These are phyloP conservation scores for Caenorhabditis imperialis DNA, from an alignment of 2,888 invertebrate genomes.

Conservation along the genomic window DNA sequence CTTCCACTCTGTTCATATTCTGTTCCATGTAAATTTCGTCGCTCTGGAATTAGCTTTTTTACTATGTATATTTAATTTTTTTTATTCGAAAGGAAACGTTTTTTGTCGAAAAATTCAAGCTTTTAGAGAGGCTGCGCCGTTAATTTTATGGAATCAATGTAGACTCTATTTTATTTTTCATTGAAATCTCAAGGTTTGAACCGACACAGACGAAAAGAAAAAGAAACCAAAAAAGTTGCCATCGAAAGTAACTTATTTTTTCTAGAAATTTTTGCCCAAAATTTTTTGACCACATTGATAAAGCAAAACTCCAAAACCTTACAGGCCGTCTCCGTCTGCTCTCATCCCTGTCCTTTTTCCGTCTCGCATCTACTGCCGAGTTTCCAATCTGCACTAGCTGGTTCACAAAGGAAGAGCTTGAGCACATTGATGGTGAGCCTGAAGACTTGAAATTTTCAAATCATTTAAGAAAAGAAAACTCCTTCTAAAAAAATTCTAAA, in stretches of 20 bases:
- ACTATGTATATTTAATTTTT: too few species aligned
- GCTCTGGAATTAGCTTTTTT: slow-evolving; percentile 9
- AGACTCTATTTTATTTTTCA: too few species aligned
- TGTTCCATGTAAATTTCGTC: slow-evolving; percentile 56
- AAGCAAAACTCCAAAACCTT: slow-evolving; percentile 5
- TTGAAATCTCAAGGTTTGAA: too few species aligned
- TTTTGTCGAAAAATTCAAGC: too few species aligned
- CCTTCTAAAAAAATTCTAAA: neutral
- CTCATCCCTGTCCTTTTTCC: slow-evolving; percentile 39
- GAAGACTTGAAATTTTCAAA: too few species aligned
- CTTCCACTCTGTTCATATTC: slow-evolving; percentile 72
- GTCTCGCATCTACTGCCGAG: slow-evolving; percentile 54
- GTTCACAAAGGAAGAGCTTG: slow-evolving; percentile 57
- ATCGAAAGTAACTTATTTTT: too few species aligned
- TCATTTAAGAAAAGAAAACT: too few species aligned
- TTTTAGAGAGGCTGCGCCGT: too few species aligned
- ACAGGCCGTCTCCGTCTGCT: slow-evolving; percentile 36
- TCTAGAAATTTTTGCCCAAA: neutral
- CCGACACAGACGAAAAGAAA: too few species aligned
- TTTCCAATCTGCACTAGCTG: slow-evolving; percentile 62
- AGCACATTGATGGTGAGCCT: slow-evolving; percentile 55
- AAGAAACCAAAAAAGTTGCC: too few species aligned
- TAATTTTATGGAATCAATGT: too few species aligned
- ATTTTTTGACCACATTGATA: neutral
- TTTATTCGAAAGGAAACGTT: too few species aligned